Base-by-base conservation (phyloP, 30 jellyfish, hydroid and myxozoan genomes). In the Clytia hemisphaerica region DNA sequence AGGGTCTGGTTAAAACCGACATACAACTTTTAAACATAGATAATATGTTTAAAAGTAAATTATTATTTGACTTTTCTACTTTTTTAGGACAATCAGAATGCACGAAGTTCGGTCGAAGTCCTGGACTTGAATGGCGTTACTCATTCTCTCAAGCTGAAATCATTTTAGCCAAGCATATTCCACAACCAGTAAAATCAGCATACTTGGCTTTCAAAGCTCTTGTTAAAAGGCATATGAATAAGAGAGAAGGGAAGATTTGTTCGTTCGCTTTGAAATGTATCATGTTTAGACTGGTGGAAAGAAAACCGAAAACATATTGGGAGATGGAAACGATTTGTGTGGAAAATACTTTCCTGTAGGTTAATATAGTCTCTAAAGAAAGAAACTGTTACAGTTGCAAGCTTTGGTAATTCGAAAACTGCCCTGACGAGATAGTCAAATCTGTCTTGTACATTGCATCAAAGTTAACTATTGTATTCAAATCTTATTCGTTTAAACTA, bases 71-170 rank as follows among this genome's bases (percentile, higher is more conserved):
- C 1, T 3, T 4, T 40, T 1, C 40, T 37, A 64, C 27, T 25
- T 2, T 46, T 45, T 12, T 42, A 66, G 78, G 44, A 42, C 84
- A 72, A 58, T 62, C 84, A 2, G 66, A 46, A 47, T 27, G 42
- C 66, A 72, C 76, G n/a, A 72, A 64, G 30, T 57, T 53, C 42
- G 57, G 84, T 38, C 64, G 67, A 51, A 55, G 84, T 26, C 68
- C 84, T 4, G 84, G 84, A 33, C 49, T 72, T 33, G 84, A 72
- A 45, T 72, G 84, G 84, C 53, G 84, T 31, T 72, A 72, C 34
- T 72, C 84, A 40, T 72, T 72, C 35, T 38, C 71, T 16, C 76
- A 72, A 35, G 76, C 84, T 7, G 84, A 72, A 54, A 42, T 72
- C 32, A 29, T 72, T 24, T 32, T 72, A 26, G n/a, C 84, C 36